phyloP scores from a whole-genome alignment of 2,888 invertebrate genomes.

The Himalopsyche kuldschensis region DNA sequence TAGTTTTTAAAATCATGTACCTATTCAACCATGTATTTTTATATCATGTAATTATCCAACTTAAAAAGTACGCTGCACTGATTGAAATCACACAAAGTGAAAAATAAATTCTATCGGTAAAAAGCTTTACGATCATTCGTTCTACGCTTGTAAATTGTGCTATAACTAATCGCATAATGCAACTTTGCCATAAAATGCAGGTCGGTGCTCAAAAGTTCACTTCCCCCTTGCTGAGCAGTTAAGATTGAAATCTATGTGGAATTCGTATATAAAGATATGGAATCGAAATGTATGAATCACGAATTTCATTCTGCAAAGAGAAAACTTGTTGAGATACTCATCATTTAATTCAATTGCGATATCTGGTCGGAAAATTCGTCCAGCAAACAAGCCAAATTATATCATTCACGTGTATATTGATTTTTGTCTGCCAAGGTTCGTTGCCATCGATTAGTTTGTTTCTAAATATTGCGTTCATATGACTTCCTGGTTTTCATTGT shows the following conservation, averaged over 20 bases:
- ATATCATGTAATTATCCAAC: too few species aligned
- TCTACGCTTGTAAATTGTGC: not conserved
- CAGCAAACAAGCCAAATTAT: not conserved
- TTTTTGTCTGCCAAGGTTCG: not conserved
- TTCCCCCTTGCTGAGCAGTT: not conserved
- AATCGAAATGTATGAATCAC: not conserved
- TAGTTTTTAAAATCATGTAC: too few species aligned
- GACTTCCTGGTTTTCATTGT: too few species aligned
- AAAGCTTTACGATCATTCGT: too few species aligned
- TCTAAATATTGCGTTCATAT: too few species aligned
- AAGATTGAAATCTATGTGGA: not conserved
- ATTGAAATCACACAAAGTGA: too few species aligned
- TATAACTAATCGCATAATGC: not conserved
- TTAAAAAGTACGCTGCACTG: too few species aligned
- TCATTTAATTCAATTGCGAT: not conserved
- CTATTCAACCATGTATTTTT: too few species aligned
- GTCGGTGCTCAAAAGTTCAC: not conserved
- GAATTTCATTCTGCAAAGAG: not conserved
- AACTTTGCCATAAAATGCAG: not conserved
- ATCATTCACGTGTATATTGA: not conserved
- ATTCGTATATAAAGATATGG: not conserved
- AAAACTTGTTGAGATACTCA: not conserved
- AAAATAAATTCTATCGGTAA: too few species aligned
- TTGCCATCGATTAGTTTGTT: not conserved
- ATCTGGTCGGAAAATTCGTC: not conserved